These are phyloP conservation scores for Hestina assimilis DNA, from an alignment of 1,140 invertebrate species.

Conservation along the genomic window DNA sequence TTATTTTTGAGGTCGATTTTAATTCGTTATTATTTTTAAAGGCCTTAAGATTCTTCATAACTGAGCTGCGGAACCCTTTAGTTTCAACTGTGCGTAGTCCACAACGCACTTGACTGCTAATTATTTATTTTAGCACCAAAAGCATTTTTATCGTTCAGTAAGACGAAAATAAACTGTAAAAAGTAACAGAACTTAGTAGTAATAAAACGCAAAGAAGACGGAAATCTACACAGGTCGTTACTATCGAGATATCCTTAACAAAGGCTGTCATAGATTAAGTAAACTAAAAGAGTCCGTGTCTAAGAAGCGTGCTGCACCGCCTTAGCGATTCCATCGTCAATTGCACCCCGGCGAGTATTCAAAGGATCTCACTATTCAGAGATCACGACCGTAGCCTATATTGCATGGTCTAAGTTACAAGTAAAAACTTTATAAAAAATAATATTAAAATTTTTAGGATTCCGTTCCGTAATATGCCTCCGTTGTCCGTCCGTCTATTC, in stretches of 20 bases:
- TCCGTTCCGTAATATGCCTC: too few species aligned
- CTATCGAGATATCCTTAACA: constrained; percentile 19
- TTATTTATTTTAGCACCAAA: too few species aligned
- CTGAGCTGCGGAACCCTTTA: too few species aligned
- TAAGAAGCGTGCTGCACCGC: constrained; percentile 48
- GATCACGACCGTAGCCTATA: constrained; percentile 49
- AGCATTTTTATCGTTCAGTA: too few species aligned
- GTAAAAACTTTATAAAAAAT: neutral
- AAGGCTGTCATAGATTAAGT: constrained; percentile 42
- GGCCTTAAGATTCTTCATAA: too few species aligned
- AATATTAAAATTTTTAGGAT: neutral
- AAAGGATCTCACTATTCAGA: constrained; percentile 67
- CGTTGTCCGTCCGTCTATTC: too few species aligned
- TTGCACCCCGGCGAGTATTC: constrained; percentile 70
- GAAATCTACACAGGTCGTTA: neutral
- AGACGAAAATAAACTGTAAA: too few species aligned
- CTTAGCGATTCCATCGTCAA: constrained; percentile 67
- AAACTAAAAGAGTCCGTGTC: constrained; percentile 47
- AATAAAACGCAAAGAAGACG: neutral
- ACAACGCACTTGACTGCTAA: too few species aligned
- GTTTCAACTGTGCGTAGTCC: too few species aligned
- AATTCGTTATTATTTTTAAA: too few species aligned
- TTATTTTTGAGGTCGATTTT: too few species aligned
- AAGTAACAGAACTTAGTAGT: neutral
- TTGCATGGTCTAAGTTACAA: constrained; percentile 28